Conservation (phyloP, 2,888 invertebrate genomes). For the Margaritifera margaritifera region DNA sequence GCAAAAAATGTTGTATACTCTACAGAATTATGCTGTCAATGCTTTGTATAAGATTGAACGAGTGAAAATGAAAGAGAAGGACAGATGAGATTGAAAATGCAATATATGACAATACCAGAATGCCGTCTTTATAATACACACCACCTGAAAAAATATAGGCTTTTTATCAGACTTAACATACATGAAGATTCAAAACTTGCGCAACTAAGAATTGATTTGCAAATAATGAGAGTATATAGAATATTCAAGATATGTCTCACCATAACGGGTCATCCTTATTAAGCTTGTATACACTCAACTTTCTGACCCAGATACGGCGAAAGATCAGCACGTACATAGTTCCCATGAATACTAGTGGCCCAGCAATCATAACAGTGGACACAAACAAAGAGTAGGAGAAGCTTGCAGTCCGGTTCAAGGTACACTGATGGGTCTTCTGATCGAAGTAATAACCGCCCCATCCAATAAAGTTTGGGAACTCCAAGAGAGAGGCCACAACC, state of each 20-base stretch:
- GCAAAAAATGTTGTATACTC: too few species aligned
- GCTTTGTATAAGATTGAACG: too few species aligned
- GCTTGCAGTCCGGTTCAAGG: conserved; percentile 65
- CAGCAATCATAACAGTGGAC: conserved; percentile 50
- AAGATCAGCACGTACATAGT: conserved; percentile 58
- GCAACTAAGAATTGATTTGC: not conserved
- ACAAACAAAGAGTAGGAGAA: conserved; percentile 63
- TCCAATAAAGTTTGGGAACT: conserved; percentile 62
- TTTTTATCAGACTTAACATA: not conserved
- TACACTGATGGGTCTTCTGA: conserved; percentile 62
- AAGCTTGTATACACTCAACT: conserved; percentile 49
- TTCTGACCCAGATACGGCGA: conserved; percentile 50
- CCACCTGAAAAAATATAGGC: too few species aligned
- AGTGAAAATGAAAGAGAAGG: too few species aligned
- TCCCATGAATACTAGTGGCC: conserved; percentile 52
- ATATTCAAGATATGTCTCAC: conserved; percentile 3
- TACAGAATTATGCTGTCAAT: too few species aligned
- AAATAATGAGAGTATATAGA: not conserved
- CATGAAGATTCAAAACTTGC: not conserved
- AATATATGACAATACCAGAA: too few species aligned
- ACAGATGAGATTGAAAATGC: too few species aligned
- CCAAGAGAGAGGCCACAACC: conserved; percentile 56
- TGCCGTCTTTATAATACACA: too few species aligned
- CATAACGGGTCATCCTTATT: conserved; percentile 42
- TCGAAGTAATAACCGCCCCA: conserved; percentile 66